Base-by-base conservation (phyloP, 2,113 vertebrate genomes). In the Hymenochirus boettgeri region DNA sequence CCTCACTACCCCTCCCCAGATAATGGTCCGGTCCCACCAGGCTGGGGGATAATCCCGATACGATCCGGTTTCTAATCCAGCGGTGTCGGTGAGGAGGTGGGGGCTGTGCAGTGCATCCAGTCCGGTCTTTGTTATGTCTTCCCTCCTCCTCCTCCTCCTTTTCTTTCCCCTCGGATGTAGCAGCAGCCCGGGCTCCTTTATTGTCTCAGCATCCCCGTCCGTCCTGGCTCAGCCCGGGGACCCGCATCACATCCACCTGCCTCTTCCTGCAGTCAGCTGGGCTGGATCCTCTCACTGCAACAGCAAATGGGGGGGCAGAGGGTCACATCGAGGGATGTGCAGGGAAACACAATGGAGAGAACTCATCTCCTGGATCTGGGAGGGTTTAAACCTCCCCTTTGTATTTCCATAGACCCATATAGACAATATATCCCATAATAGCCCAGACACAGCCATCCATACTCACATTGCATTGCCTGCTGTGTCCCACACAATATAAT, bases 111-210 rank as follows among this genome's bases (percentile, higher is more conserved):
- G 6, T 1, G 39, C 39, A 2, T 57, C 33, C 58, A 47, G 42
- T 11, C 42, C 17, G n/a, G 12, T 25, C n/a, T 23, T 52, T 35
- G 18, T 48, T 24, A 15, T 45, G 33, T 53, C 65, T 59, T 45
- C 57, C 57, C 65, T 60, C 57, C 65, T 57, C 57, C 57, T 53
- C 60, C 19, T 46, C 56, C 60, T 52, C 47, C 65, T 69, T 48
- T 59, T 52, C 56, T 52, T 59, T 50, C 54, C 18, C 55, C 54
- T 57, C 31, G 46, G 54, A 39, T n/a, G n/a, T n/a, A 51, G 64
- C 33, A 51, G 39, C 64, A 52, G 31, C 18, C 64, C 39, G 55
- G 64, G 55, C 46, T 66, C 31, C 47, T 69, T 57, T 69, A 37
- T 69, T 69, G 65, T 69, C 57, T 69, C 65, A 67, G 64, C 64